Percentiles rank a stretch among this genome's conserved stretches.
Conservation (phyloP, 2,797 vertebrate species). For the Muraenolepis orangiensis region DNA sequence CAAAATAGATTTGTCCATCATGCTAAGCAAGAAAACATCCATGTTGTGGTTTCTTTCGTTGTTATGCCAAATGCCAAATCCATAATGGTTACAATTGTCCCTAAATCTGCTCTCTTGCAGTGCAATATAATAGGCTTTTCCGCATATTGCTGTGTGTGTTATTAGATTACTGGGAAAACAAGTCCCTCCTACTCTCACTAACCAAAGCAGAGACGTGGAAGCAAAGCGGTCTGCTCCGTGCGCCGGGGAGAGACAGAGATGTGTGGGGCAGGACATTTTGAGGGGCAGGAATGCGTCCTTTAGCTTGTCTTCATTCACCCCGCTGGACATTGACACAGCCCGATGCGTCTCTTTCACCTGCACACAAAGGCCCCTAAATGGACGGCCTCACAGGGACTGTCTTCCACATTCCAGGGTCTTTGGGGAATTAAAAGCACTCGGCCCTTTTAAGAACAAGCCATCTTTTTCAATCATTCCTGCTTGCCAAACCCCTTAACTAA, state of each 20-base stretch:
- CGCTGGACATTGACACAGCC: conserved; percentile 2
- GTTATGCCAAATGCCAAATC: conserved; percentile 55
- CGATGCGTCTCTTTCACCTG: neutral
- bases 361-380: neutral
- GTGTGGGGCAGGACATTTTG: too few species aligned
- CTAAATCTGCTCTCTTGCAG: conserved; percentile 34
- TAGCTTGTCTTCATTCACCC: conserved; percentile 14
- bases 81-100: conserved; percentile 30
- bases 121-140: conserved; percentile 49
- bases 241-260: too few species aligned
- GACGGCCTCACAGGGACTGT: neutral
- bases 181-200: conserved; percentile 45
- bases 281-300: conserved; percentile 10
- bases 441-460: neutral
- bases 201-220: conserved; percentile 36
- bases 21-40: conserved; percentile 40
- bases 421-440: neutral
- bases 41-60: conserved; percentile 58
- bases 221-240: conserved; percentile 19
- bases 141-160: conserved; percentile 48
- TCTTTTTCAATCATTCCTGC: conserved; percentile 1
- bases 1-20: conserved; percentile 47
- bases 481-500: neutral
- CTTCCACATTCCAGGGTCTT: neutral
- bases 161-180: conserved; percentile 55